Evolutionary conservation across 2,113 vertebrate species (phyloP), one percentile per base, ranked within the genome.

Genomic region (Myotis brandtii): DNA sequence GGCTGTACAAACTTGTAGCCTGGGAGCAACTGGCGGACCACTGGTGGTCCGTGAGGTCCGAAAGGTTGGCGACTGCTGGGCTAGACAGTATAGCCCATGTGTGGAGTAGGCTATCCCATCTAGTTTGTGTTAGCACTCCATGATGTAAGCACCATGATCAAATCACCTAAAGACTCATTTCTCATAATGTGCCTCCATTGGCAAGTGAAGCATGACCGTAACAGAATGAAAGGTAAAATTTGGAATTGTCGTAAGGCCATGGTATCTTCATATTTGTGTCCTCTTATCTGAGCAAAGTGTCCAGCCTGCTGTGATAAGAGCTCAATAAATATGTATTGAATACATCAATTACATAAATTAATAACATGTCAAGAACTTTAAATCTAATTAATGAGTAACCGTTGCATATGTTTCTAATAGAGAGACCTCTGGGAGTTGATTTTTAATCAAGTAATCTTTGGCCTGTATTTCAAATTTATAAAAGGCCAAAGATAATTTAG

Each of bases 381-480:
- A 92, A 76, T 93, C 12, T 89, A 72, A 91, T 32, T 59, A 90
- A 66, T n/a, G 34, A 91, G 9, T 75, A 40, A 82, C 32, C 11
- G 62, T 48, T 50, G 4, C 8, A 27, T 88, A 37, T 34, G 0
- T 37, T 92, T 93, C 86, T 82, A 91, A 91, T 73, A 30, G 43
- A 95, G 48, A 86, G 10, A 79, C 23, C 32, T 23, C 89, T 72
- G n/a, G 75, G 56, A 88, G 86, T 27, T 86, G 91, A 94, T 94
- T 89, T 95, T 82, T 40, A 73, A 34, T 66, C 27, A 77, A 75
- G 9, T 64, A 59, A 56, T 59, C 18, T 67, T 89, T 12, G 80
- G 67, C 18, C 11, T 81, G 27, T 18, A 32, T 66, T 0, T 81
- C 1, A n/a, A 64, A 79, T 93, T 75, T 96, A 5, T 50, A 87